Conservation (phyloP, 2,888 invertebrate genomes). For the Parochlus steinenii region DNA sequence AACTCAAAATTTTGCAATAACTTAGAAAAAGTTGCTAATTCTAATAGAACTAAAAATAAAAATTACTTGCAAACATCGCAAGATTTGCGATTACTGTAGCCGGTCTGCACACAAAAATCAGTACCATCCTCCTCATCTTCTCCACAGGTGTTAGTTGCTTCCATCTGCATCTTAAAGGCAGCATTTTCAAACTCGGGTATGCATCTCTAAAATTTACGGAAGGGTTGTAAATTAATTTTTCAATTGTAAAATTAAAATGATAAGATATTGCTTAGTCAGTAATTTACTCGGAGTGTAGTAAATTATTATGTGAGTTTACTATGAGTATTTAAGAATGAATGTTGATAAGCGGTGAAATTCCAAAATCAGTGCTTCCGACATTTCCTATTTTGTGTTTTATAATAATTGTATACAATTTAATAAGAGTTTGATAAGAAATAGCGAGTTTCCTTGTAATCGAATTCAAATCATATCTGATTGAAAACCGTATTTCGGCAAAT, state of each 20-base stretch:
- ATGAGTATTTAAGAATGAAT: neutral
- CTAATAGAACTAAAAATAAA: constrained; percentile 34
- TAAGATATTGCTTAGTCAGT: neutral
- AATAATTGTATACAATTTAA: too few species aligned
- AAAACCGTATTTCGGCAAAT: too few species aligned
- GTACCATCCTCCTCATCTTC: constrained; percentile 58
- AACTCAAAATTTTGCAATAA: too few species aligned
- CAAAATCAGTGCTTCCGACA: neutral
- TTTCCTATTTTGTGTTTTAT: too few species aligned
- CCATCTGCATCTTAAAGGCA: constrained; percentile 75
- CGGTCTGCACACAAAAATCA: constrained; percentile 86
- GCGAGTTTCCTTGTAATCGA: too few species aligned
- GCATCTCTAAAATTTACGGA: constrained; percentile 78
- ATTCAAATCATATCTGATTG: too few species aligned
- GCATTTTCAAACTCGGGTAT: constrained; percentile 95
- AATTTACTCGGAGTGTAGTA: neutral
- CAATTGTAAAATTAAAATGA: too few species aligned
- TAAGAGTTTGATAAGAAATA: too few species aligned
- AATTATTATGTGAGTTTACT: neutral
- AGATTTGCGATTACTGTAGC: constrained; percentile 54
- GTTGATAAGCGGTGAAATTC: too few species aligned
- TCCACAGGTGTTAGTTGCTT: constrained; percentile 93
- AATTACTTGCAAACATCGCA: constrained; percentile 61
- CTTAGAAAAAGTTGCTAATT: too few species aligned
- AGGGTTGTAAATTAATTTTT: too few species aligned